These are phyloP conservation scores for Symphodus melops DNA, from an alignment of 2,113 vertebrate species.

Conservation along the genomic window DNA sequence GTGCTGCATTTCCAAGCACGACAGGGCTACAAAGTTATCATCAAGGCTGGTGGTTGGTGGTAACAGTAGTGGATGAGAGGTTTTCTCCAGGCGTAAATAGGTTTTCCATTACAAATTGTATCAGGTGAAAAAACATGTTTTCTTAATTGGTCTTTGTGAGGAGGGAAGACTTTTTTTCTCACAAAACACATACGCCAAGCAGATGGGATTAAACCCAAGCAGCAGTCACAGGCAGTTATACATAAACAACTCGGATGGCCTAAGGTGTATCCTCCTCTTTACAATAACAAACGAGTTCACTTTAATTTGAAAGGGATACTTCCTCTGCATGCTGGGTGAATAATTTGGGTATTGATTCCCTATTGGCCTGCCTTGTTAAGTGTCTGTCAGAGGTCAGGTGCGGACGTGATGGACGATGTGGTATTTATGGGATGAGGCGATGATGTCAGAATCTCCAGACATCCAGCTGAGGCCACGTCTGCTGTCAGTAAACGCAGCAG, in stretches of 20 bases:
- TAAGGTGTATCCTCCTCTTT: constrained; percentile 40
- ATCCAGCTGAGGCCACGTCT: constrained; percentile 66
- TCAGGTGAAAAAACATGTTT: constrained; percentile 67
- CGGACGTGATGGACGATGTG: constrained; percentile 21
- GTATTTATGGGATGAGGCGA: constrained; percentile 52
- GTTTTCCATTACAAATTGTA: constrained; percentile 73
- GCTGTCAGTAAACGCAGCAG: constrained; percentile 35
- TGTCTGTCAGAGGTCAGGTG: constrained; percentile 48
- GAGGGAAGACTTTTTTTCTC: constrained; percentile 8
- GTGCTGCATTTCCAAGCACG: constrained; percentile 25
- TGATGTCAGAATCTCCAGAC: constrained; percentile 69
- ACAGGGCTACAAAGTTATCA: constrained; percentile 17
- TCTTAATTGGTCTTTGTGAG: constrained; percentile 64
- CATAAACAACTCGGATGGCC: constrained; percentile 59
- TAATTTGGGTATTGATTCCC: constrained; percentile 50
- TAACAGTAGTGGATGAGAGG: constrained; percentile 37
- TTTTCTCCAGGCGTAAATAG: constrained; percentile 43
- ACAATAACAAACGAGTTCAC: constrained; percentile 64
- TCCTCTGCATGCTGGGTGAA: constrained; percentile 40
- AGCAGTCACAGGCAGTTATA: constrained; percentile 38
- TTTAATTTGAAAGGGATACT: constrained; percentile 47
- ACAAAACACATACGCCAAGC: constrained; percentile 59
- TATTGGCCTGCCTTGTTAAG: constrained; percentile 28
- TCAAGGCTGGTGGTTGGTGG: constrained; percentile 69
- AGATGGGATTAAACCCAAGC: constrained; percentile 64